These are phyloP conservation scores for Bufotes viridis DNA, from an alignment of 2,797 vertebrate genomes.

Conservation along the genomic window DNA sequence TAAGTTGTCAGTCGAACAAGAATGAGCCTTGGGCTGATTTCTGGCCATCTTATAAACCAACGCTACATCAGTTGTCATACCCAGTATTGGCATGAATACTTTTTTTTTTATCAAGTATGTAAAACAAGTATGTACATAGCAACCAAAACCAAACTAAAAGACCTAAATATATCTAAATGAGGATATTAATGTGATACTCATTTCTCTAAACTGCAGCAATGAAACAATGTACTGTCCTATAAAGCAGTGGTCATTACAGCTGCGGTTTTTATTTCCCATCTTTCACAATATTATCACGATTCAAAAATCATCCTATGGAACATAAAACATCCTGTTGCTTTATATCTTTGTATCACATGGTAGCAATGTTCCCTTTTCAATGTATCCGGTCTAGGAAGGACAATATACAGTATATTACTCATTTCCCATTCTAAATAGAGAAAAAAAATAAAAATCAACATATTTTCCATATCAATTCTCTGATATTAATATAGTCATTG, in stretches of 20 bases:
- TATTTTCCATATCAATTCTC: neutral
- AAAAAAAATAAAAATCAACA: too few relatives aligned
- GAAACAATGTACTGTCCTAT: neutral
- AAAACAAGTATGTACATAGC: too few relatives aligned
- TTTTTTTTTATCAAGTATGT: too few relatives aligned
- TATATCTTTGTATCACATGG: neutral
- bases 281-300: slow-evolving; percentile 8
- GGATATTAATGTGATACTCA: neutral
- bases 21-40: too few relatives aligned
- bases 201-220: neutral
- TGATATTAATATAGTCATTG: neutral
- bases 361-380: neutral
- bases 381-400: neutral
- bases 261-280: neutral
- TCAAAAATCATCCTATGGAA: neutral
- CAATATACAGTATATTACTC: neutral
- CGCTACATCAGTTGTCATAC: too few relatives aligned
- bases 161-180: slow-evolving; percentile 1
- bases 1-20: too few relatives aligned
- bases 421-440: neutral
- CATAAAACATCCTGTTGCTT: neutral
- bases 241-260: neutral
- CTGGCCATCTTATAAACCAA: too few relatives aligned
- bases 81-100: too few relatives aligned
- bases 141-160: neutral